Conservation (phyloP, 2,113 vertebrate species). For the Blennius ocellaris region DNA sequence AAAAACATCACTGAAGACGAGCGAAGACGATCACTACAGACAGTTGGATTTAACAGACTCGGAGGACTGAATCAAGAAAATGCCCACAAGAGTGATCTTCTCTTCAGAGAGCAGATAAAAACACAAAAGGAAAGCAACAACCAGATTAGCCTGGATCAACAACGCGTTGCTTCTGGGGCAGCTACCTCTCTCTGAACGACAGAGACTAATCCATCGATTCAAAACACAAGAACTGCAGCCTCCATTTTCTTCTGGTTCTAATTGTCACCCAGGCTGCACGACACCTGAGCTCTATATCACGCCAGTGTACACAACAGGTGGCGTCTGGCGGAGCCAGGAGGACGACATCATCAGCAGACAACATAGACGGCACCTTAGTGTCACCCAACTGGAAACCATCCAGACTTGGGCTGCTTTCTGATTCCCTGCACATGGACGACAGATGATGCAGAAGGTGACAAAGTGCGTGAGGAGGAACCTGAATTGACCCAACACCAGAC, state of each 20-base stretch:
- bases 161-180: neutral
- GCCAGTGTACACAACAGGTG: conserved; percentile 16
- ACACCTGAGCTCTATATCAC: neutral
- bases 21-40: neutral
- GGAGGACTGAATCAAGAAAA: neutral
- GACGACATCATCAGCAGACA: conserved; percentile 37
- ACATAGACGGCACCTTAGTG: conserved; percentile 29
- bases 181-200: neutral
- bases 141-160: neutral
- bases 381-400: conserved; percentile 38
- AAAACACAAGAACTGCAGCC: neutral
- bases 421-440: conserved; percentile 33
- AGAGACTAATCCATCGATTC: neutral
- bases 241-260: neutral
- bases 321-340: conserved; percentile 40
- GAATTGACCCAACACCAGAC: conserved; percentile 11
- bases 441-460: conserved; percentile 26
- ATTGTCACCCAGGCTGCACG: neutral
- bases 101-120: neutral
- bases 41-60: neutral
- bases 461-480: neutral
- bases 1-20: neutral
- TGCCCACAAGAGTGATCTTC: no score
- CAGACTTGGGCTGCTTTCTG: conserved; percentile 18
- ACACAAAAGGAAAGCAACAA: neutral